Conservation (phyloP, 2,888 invertebrate species). For the Atherix ibis region DNA sequence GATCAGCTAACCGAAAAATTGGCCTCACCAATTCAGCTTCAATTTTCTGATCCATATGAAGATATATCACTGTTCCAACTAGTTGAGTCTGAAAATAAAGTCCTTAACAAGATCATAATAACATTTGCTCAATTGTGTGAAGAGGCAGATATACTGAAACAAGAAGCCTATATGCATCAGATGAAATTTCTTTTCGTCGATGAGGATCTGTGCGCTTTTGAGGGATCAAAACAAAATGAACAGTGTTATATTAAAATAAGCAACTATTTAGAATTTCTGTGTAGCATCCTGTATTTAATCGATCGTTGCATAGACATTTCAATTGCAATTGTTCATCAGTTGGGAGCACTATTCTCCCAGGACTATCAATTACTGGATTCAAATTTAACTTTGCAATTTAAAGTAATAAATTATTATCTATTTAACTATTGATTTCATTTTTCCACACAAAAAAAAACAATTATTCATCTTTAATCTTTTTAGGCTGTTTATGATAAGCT, state of each 20-base stretch:
- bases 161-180: conserved; percentile 47
- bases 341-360: conserved; percentile 51
- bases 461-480: conserved; percentile 5
- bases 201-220: conserved; percentile 16
- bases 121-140: conserved; percentile 63
- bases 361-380: too few relatives aligned
- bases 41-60: conserved; percentile 32
- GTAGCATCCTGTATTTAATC: conserved; percentile 49
- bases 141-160: conserved; percentile 53
- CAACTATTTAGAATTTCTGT: conserved; percentile 42
- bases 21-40: too few relatives aligned
- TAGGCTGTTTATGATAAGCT: conserved; percentile 36
- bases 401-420: conserved; percentile 7
- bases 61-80: conserved; percentile 49
- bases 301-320: conserved; percentile 55
- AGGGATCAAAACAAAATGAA: conserved; percentile 8
- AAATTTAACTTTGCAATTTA: conserved; percentile 19
- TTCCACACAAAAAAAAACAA: background rate
- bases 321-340: conserved; percentile 54
- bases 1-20: too few relatives aligned
- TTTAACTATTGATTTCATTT: background rate
- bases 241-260: conserved; percentile 30
- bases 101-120: conserved; percentile 61
- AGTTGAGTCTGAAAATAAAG: conserved; percentile 67
- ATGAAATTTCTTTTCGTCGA: conserved; percentile 28